Base-by-base conservation (phyloP, 2,797 vertebrate genomes). In the Falco concolor region DNA sequence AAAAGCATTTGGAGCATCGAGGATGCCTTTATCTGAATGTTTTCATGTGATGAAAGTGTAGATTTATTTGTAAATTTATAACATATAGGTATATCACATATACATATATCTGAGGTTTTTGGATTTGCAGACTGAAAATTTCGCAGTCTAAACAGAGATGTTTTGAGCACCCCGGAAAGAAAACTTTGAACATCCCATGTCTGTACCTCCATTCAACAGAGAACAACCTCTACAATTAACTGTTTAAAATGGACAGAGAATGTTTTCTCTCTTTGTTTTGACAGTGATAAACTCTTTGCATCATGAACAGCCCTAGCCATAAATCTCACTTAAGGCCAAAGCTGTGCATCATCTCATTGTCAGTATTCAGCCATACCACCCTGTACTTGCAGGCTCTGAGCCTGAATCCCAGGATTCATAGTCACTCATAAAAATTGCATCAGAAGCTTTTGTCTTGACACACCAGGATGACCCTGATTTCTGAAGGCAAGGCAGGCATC, bases 201-300 rank as follows among this genome's bases (percentile, higher is more conserved):
- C 81, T 85, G 24, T 76, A 78, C 13, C 27, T 59, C 23, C 2
- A 1, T 77, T 89, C 76, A 90, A 54, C 28, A 60, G 59, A 87
- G 75, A 96, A 64, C 32, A 92, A 69, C 89, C 77, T 70, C 32
- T 50, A 64, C 79, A 94, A 84, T 97, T 94, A 96, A 72, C 52
- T 80, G 23, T 63, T 65, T 75, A 60, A 96, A 96, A 96, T 90
- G 76, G 57, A 77, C 36, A 93, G 50, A 86, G 30, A 25, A 68
- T 96, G 67, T 77, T 95, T 97, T 89, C 47, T 83, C 49, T 92
- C 90, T 82, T 75, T 73, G 22, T 63, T 93, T 93, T 93, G 95
- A 94, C 84, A 94, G 80, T 89, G 87, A 96, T 87, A 89, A 77
- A 97, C 95, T 76, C 91, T 92, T 89, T 91, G 61, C 64, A 77